Percentiles rank a stretch among this genome's conserved stretches.
Conservation (phyloP, 2,888 invertebrate species). For the Agrotis puta region DNA sequence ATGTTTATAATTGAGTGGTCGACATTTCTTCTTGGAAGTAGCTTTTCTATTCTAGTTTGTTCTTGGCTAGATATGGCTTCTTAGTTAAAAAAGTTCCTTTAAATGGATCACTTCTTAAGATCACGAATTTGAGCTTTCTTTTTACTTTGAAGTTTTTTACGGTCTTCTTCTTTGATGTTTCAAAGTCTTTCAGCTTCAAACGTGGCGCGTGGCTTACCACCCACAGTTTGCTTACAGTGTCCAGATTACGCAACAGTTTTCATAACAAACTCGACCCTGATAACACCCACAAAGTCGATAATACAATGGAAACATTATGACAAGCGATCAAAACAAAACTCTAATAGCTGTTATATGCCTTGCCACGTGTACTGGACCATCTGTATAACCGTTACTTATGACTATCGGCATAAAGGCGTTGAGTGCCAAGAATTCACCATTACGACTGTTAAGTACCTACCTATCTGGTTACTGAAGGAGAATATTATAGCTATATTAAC, state of each 20-base stretch:
- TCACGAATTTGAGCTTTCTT: neutral
- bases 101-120: neutral
- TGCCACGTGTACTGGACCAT: constrained; percentile 43
- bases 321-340: constrained; percentile 40
- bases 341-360: constrained; percentile 25
- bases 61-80: neutral
- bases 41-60: neutral
- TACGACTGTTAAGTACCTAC: constrained; percentile 35
- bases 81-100: neutral
- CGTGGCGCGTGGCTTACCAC: constrained; percentile 3
- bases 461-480: constrained; percentile 33
- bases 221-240: constrained; percentile 12
- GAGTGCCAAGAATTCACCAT: constrained; percentile 59
- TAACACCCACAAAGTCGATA: constrained; percentile 10
- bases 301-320: constrained; percentile 49
- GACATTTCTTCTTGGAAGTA: too few species aligned
- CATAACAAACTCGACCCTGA: constrained; percentile 25
- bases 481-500: constrained; percentile 32
- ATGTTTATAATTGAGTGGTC: neutral
- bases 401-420: constrained; percentile 41
- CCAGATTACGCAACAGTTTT: constrained; percentile 9
- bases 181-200: neutral
- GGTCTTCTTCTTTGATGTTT: neutral
- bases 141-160: neutral
- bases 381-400: constrained; percentile 37